phyloP scores from a whole-genome alignment of 1,140 invertebrate genomes.

The Macrostomum lignano region DNA sequence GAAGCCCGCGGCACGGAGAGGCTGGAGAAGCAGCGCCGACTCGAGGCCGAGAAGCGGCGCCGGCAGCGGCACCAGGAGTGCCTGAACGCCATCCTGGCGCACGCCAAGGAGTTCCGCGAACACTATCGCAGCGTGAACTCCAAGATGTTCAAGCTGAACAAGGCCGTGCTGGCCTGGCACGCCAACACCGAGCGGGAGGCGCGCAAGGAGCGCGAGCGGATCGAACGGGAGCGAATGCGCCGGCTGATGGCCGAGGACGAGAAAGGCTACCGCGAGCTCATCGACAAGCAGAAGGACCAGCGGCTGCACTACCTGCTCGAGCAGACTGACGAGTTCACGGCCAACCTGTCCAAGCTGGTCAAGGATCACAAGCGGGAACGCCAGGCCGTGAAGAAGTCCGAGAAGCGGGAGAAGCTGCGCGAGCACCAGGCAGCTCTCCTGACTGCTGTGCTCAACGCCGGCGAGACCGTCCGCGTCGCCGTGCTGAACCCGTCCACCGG shows the following conservation, averaged over 20 bases:
- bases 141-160: constrained; percentile 61
- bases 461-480: neutral
- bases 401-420: constrained; percentile 25
- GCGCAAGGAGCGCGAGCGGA: constrained; percentile 91
- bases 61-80: constrained; percentile 72
- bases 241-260: constrained; percentile 52
- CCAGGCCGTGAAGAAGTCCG: constrained; percentile 17
- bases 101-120: constrained; percentile 88
- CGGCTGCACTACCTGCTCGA: constrained; percentile 75
- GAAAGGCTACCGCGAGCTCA: constrained; percentile 52
- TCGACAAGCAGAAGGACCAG: constrained; percentile 99
- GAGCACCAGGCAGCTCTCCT: no score
- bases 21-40: constrained; percentile 86
- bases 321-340: constrained; percentile 93
- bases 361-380: constrained; percentile 11
- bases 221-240: constrained; percentile 91
- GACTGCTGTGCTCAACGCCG: neutral
- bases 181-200: constrained; percentile 89
- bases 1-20: constrained; percentile 90
- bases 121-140: constrained; percentile 57
- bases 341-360: constrained; percentile 78
- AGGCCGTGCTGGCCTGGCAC: constrained; percentile 75
- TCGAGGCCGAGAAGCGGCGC: constrained; percentile 75
- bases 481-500: constrained; percentile 38
- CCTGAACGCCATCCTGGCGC: constrained; percentile 65